Conservation (phyloP, 2,113 vertebrate species). For the Ptyas mucosa region DNA sequence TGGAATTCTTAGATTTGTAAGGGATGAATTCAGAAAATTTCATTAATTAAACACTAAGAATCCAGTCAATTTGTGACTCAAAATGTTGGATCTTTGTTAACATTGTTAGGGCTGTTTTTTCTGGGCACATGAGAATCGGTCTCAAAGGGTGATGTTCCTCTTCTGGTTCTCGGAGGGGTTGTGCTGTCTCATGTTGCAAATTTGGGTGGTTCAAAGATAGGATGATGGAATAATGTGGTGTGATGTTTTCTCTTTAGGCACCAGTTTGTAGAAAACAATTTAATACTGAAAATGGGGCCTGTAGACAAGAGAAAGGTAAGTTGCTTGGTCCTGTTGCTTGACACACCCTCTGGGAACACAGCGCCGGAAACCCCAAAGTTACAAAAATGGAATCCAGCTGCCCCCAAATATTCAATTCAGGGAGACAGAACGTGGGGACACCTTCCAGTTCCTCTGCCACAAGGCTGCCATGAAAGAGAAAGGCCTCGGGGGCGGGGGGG, state of each 20-base stretch:
- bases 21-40: neutral
- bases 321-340: neutral
- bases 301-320: constrained; percentile 98
- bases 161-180: neutral
- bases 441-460: neutral
- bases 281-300: constrained; percentile 99
- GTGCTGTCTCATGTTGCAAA: neutral
- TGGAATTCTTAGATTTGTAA: neutral
- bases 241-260: constrained; percentile 76
- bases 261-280: constrained; percentile 98
- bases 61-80: neutral
- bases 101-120: neutral
- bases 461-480: neutral
- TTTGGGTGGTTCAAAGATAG: neutral
- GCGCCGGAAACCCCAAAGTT: neutral
- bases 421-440: neutral
- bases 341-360: neutral
- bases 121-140: constrained; percentile 9
- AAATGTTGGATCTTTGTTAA: neutral
- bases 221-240: neutral
- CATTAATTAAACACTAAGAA: neutral
- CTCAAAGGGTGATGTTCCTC: neutral
- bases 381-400: neutral
- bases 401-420: neutral
- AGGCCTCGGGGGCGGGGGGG: neutral